phyloP scores from a whole-genome alignment of 92 coral and sea anemone species.

The Virgularia gustaviana region DNA sequence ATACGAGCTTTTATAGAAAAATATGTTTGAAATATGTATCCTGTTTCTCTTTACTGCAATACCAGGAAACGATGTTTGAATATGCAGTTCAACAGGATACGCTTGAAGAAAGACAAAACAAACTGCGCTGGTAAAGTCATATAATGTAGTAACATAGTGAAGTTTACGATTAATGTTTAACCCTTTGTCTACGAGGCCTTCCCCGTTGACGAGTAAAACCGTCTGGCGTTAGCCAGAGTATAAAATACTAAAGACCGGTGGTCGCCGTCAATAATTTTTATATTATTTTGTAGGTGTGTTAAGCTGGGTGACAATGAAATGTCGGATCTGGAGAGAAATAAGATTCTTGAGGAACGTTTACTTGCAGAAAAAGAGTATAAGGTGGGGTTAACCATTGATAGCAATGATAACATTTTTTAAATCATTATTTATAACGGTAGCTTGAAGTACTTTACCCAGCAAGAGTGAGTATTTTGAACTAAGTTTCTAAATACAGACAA shows the following conservation, averaged over 20 bases:
- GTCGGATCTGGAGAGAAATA: constrained; percentile 52
- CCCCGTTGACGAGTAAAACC: no score
- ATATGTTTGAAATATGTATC: no score
- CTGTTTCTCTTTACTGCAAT: no score
- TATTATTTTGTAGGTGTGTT: constrained; percentile 69
- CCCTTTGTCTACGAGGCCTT: no score
- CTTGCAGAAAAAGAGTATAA: constrained; percentile 65
- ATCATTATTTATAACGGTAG: background rate
- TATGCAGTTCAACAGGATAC: constrained; percentile 91
- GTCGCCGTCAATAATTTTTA: background rate
- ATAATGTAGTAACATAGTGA: background rate
- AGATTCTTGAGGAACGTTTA: constrained; percentile 59
- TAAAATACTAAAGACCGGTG: no score
- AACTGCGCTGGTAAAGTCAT: constrained; percentile 75
- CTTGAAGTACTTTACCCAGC: no score
- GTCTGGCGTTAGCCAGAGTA: no score
- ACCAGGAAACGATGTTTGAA: constrained; percentile 97
- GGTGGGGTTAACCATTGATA: constrained; percentile 35
- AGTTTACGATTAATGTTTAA: background rate
- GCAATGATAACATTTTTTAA: background rate
- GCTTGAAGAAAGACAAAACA: constrained; percentile 92
- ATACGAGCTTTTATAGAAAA: no score
- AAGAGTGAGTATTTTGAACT: no score
- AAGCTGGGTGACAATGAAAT: constrained; percentile 78
- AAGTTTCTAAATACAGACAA: no score